Conservation (phyloP, 2,888 invertebrate species). For the Uropetala carovei region DNA sequence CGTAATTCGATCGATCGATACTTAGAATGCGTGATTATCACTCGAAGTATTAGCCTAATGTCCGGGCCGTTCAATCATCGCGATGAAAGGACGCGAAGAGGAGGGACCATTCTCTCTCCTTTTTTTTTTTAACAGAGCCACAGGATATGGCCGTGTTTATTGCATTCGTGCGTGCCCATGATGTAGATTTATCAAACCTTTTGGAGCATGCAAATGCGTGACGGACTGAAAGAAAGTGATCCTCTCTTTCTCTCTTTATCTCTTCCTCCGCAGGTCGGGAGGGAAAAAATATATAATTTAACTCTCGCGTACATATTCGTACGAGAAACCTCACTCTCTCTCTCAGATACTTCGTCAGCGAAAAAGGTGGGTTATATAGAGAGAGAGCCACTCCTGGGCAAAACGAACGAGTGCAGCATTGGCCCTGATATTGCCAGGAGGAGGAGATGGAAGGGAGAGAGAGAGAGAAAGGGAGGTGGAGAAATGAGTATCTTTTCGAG, state of each 20-base stretch:
- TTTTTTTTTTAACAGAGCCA: not conserved
- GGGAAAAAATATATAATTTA: not conserved
- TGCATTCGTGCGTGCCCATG: conserved; percentile 14
- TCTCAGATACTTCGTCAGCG: not conserved
- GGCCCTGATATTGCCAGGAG: not conserved
- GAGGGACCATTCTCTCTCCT: not conserved
- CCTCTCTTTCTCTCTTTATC: not conserved
- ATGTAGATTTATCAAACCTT: conserved; percentile 23
- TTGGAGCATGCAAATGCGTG: conserved; percentile 18
- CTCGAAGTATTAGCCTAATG: not conserved
- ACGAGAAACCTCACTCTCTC: not conserved
- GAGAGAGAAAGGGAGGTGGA: not conserved
- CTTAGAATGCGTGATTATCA: not conserved
- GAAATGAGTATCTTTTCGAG: not conserved
- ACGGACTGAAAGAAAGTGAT: conserved; percentile 9
- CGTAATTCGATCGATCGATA: not conserved
- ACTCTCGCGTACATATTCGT: not conserved
- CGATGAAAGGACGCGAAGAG: not conserved
- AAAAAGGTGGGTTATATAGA: not conserved
- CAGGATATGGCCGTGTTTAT: not conserved
- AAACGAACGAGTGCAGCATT: not conserved
- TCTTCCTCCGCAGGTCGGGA: not conserved
- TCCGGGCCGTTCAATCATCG: not conserved
- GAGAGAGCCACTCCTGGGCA: not conserved
- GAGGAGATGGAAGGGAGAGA: not conserved